Percentiles rank a stretch among this genome's conserved stretches.
These are phyloP conservation scores for Coelopa frigida DNA, from an alignment of 1,140 invertebrate genomes.

Conservation along the genomic window DNA sequence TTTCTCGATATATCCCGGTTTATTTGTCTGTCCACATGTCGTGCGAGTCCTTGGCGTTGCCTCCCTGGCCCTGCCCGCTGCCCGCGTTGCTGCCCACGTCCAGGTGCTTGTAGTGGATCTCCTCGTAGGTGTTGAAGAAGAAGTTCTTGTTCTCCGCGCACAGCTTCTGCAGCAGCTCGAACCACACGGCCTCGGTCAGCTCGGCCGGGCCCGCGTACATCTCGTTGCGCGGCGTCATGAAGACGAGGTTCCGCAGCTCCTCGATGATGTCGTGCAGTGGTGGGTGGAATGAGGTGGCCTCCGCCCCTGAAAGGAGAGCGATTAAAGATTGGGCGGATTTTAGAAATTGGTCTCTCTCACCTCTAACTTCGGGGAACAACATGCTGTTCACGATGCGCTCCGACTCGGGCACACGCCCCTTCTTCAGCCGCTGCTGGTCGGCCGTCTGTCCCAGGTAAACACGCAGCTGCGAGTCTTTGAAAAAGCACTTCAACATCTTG, in stretches of 20 bases:
- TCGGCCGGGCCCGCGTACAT: slow-evolving; percentile 12
- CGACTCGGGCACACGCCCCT: slow-evolving; percentile 1
- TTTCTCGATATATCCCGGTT: neutral
- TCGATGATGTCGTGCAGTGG: slow-evolving; percentile 8
- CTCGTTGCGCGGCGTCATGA: slow-evolving; percentile 16
- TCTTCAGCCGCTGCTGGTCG: slow-evolving; percentile 11
- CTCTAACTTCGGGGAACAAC: slow-evolving; percentile 22
- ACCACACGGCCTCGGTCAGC: slow-evolving; percentile 15
- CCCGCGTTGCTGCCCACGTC: slow-evolving; percentile 5
- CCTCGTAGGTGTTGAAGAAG: slow-evolving; percentile 15
- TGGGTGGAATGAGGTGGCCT: slow-evolving; percentile 9
- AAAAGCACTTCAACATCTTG: slow-evolving; percentile 21
- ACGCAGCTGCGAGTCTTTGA: slow-evolving; percentile 21
- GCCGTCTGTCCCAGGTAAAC: slow-evolving; percentile 24
- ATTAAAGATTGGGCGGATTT: neutral
- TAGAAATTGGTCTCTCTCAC: neutral
- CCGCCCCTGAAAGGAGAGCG: neutral
- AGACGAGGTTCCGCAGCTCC: slow-evolving; percentile 12
- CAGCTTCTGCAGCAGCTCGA: slow-evolving; percentile 12
- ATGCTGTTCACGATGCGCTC: slow-evolving; percentile 22
- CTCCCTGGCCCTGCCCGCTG: neutral
- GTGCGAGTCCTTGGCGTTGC: slow-evolving; percentile 1
- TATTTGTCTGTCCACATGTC: slow-evolving; percentile 5
- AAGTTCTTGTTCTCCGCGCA: slow-evolving; percentile 10
- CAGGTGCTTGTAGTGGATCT: slow-evolving; percentile 13